Percentiles rank a stretch among this genome's conserved stretches.
Conservation (phyloP, 2,888 invertebrate species). For the Lasius platythorax region DNA sequence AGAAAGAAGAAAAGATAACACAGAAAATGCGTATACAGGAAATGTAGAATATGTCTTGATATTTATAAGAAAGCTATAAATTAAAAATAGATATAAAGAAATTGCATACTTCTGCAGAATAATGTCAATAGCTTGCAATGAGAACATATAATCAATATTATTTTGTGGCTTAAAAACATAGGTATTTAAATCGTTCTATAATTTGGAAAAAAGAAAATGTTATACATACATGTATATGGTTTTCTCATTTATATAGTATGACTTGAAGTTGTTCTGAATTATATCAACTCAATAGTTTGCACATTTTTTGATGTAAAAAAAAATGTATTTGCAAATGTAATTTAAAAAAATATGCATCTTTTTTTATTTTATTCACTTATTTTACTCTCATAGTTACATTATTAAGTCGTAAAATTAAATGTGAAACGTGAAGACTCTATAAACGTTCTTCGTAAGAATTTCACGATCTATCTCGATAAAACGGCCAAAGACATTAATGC, state of each 20-base stretch:
- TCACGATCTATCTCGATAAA: slow-evolving; percentile 41
- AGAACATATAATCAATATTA: neutral
- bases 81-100: neutral
- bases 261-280: neutral
- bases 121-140: neutral
- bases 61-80: neutral
- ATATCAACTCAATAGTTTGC: neutral
- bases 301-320: neutral
- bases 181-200: neutral
- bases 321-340: neutral
- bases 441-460: slow-evolving; percentile 50
- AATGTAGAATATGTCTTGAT: neutral
- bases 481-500: slow-evolving; percentile 67
- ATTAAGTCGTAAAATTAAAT: slow-evolving; percentile 28
- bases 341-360: neutral
- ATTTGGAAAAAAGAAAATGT: neutral
- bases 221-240: neutral
- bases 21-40: neutral
- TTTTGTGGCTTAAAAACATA: neutral
- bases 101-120: neutral
- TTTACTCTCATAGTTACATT: neutral
- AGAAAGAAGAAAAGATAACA: neutral
- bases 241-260: neutral
- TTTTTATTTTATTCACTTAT: neutral
- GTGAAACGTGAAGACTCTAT: slow-evolving; percentile 5